Evolutionary conservation across 2,797 vertebrate genomes (phyloP).

Genomic region (Sylvilagus floridanus): DNA sequence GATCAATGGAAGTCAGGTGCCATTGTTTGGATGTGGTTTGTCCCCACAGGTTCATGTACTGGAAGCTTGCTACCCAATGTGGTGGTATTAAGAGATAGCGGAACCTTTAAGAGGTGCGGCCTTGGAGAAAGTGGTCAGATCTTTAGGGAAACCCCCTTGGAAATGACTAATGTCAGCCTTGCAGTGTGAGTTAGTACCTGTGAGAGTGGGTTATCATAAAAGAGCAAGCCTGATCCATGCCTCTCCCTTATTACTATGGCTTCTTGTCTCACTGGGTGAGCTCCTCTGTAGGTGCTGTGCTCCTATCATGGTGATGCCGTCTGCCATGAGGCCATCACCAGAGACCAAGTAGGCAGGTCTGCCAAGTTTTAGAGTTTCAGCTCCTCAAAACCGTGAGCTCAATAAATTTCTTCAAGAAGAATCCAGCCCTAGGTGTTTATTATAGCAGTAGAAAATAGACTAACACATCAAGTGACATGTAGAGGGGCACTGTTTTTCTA

Average conservation of each 20-base stretch:
- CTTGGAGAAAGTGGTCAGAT: not conserved
- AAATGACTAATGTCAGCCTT: not conserved
- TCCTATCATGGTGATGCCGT: not conserved
- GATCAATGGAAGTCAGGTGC: not conserved
- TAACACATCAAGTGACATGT: not conserved
- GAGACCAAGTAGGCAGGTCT: not conserved
- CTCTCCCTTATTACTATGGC: no score
- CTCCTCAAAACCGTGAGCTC: not conserved
- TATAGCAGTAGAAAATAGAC: not conserved
- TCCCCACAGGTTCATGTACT: not conserved
- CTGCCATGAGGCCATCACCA: no score
- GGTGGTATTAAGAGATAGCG: not conserved
- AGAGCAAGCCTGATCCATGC: not conserved
- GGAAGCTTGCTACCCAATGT: no score
- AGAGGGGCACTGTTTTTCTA: not conserved
- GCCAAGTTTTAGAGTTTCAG: not conserved
- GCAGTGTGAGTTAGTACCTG: not conserved
- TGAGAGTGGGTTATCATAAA: not conserved
- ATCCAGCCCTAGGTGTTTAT: not conserved
- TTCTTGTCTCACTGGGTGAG: not conserved
- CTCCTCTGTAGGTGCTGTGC: not conserved
- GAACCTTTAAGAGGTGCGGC: not conserved
- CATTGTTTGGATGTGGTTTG: not conserved
- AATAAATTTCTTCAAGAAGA: not conserved
- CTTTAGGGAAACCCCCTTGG: not conserved